Evolutionary conservation across 2,113 vertebrate genomes (phyloP).

Genomic region (Geothlypis trichas): DNA sequence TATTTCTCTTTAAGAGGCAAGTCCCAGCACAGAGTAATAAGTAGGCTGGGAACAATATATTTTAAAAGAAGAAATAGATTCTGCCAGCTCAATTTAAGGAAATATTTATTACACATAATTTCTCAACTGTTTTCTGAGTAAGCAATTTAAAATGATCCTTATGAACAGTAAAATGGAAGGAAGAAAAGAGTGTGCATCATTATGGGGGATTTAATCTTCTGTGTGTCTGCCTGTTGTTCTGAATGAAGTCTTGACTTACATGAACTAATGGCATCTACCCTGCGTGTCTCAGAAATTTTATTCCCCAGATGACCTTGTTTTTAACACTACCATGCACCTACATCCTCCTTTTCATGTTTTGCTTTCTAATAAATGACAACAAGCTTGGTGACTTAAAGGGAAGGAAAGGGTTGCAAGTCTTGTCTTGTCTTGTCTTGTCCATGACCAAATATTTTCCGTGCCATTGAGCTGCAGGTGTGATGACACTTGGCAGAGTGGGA

Average conservation of each 20-base stretch:
- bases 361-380: background rate
- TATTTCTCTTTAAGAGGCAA: slow-evolving; percentile 71
- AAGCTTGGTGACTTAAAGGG: background rate
- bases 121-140: slow-evolving; percentile 64
- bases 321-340: background rate
- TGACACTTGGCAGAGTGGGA: background rate
- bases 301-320: background rate
- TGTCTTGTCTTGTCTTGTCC: background rate
- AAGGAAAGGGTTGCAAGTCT: background rate
- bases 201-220: slow-evolving; percentile 39
- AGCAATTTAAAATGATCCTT: slow-evolving; percentile 41
- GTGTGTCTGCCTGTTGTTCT: background rate
- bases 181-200: background rate
- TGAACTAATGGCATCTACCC: background rate
- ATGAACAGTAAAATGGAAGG: background rate
- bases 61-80: slow-evolving; percentile 57
- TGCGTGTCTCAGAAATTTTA: background rate
- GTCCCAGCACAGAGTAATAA: slow-evolving; percentile 59
- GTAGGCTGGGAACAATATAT: slow-evolving; percentile 64
- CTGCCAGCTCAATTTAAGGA: slow-evolving; percentile 63
- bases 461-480: background rate
- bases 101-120: slow-evolving; percentile 65
- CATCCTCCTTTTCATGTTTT: background rate
- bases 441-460: background rate
- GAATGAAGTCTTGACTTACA: slow-evolving; percentile 15